Evolutionary conservation across 2,113 vertebrate genomes (phyloP), one percentile per base, ranked within the genome.

Genomic region (Girardinichthys multiradiatus): DNA sequence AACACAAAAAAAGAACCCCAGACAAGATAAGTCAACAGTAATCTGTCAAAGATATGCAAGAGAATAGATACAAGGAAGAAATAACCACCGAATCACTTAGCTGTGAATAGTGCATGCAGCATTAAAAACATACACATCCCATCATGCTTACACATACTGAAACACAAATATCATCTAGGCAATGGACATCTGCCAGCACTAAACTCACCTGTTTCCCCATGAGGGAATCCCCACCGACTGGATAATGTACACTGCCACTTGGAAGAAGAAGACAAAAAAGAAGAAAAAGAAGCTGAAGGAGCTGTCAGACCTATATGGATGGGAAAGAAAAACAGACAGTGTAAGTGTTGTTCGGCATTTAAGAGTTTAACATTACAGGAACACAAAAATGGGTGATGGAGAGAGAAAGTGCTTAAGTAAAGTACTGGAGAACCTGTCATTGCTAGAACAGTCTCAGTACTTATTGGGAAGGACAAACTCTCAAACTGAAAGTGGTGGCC

Each of bases 221-320:
- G 64, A 87, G 70, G 97, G 97, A 87, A 99, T 96, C 67, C 97
- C 97, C 0, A 99, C 95, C 60, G 95, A 74, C 86, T 99, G 98
- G 91, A 99, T 97, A 88, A 99, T 63, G 86, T 97, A 98, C 81
- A 98, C 94, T 0, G 92, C 93, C 85, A 97, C 96, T 95, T 99
- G 98, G 93, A 98, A 97, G 89, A 98, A 97, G 88, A 99, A 99
- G 57, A 99, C 75, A 48, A 99, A 97, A 86, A 99, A 99, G 94
- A 99, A 99, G 89, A 97, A 95, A 76, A 99, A 99, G 95, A 99
- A 99, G 89, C 94, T 99, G 95, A 99, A 98, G 90, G 98, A 99
- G 88, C 97, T 99, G 95, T 99, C 98, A 0, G 97, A 97, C 95
- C 98, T 99, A 81, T 99, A 81, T 93, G 93, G 75, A 0, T 12